phyloP scores from a whole-genome alignment of 64 coral and sea anemone genomes.

The Montipora sp. region DNA sequence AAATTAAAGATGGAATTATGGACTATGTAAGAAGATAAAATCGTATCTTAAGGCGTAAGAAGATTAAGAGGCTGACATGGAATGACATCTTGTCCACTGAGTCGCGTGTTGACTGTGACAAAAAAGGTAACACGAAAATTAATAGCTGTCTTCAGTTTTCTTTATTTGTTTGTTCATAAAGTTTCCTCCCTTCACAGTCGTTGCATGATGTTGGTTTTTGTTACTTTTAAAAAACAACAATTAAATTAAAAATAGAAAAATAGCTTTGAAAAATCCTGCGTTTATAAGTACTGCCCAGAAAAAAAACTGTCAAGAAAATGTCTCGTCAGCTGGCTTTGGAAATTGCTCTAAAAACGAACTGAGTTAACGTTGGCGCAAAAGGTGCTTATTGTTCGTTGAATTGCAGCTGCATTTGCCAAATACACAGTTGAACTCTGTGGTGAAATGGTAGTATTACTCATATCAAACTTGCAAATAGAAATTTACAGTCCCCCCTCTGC shows the following conservation, averaged over 20 bases:
- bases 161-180: background rate
- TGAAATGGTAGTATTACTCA: background rate
- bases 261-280: too few relatives aligned
- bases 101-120: background rate
- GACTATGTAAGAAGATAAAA: conserved; percentile 42
- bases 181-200: background rate
- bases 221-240: background rate
- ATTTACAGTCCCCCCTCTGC: background rate
- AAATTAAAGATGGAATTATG: conserved; percentile 39
- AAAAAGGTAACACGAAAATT: background rate
- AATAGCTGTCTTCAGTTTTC: background rate
- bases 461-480: background rate
- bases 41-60: background rate
- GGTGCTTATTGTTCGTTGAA: background rate
- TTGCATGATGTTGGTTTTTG: too few relatives aligned
- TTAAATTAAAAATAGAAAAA: background rate
- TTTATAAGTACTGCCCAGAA: too few relatives aligned
- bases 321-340: too few relatives aligned
- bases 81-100: conserved; percentile 1
- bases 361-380: background rate
- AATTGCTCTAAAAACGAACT: too few relatives aligned
- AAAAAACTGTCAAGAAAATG: too few relatives aligned
- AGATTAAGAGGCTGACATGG: conserved; percentile 12
- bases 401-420: background rate
- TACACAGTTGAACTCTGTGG: background rate